Conservation (phyloP, 1,140 invertebrate species). For the Sesamia nonagrioides region DNA sequence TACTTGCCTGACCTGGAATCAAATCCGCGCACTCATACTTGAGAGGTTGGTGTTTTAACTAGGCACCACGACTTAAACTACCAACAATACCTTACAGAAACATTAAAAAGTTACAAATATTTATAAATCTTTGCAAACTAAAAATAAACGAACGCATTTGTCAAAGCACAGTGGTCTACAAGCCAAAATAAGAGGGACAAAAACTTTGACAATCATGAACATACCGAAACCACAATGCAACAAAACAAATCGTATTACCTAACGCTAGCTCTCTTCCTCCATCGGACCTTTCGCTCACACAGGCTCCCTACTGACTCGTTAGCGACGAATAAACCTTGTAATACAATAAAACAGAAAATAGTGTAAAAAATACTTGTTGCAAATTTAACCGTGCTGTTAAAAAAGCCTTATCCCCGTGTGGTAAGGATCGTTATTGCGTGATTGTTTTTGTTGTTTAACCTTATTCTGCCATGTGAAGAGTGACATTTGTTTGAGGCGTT, state of each 20-base stretch:
- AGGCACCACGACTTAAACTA: too few species aligned
- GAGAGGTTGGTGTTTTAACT: too few species aligned
- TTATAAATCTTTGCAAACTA: neutral
- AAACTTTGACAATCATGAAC: conserved; percentile 57
- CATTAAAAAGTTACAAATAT: too few species aligned
- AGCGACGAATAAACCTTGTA: conserved; percentile 79
- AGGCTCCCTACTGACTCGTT: conserved; percentile 75
- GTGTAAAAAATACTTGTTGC: conserved; percentile 74
- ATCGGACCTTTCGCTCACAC: conserved; percentile 54
- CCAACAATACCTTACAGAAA: too few species aligned
- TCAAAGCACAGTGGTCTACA: conserved; percentile 40
- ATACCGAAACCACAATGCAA: conserved; percentile 60
- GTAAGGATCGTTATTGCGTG: conserved; percentile 56
- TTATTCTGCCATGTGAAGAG: conserved; percentile 63
- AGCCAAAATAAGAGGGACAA: conserved; percentile 43
- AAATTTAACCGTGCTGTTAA: conserved; percentile 36
- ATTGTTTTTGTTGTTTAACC: conserved; percentile 18
- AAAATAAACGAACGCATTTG: neutral
- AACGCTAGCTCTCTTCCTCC: conserved; percentile 55
- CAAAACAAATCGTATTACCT: conserved; percentile 70
- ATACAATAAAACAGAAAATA: conserved; percentile 83
- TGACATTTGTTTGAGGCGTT: conserved; percentile 84
- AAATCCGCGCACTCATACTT: too few species aligned
- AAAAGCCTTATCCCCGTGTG: neutral
- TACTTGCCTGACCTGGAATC: too few species aligned